Base-by-base conservation (phyloP, 2,797 vertebrate species). In the Botia almorhae region DNA sequence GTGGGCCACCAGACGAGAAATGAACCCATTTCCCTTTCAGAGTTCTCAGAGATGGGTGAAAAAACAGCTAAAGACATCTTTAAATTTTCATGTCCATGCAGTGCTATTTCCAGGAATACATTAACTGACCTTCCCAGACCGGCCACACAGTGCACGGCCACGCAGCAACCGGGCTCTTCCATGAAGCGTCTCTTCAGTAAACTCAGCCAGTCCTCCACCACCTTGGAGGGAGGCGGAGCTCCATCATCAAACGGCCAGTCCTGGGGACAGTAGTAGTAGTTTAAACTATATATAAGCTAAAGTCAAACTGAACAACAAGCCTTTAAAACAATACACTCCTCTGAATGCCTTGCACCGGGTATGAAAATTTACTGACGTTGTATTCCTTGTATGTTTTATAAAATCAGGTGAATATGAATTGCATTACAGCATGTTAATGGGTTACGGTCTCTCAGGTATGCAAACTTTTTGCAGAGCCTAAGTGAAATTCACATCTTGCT, bases 231-330 rank as follows among this genome's bases (percentile, higher is more conserved):
- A 76, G 96, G 95, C 81, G 96, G 96, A 75, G 95, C 96, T 29
- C 96, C 95, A 3, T 96, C 96, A 89, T 96, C 96, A 90, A 96
- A 96, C 77, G 95, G 94, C 96, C 96, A 96, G 82, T 96, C 96
- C 95, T 96, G 82, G 14, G 48, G 48, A 86, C n/a, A 79, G 36
- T 73, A 29, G 17, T 10, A 69, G 33, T 39, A n/a, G 43, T 33
- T 51, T 14, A 6, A 11, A 29, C 39, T 56, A 69, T 0, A 10
- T 58, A 21, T 12, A 58, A 58, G 50, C 50, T 13, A 50, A 14
- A 50, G 48, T 13, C 48, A 50, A 1, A 50, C 36, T 39, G 36
- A 39, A 39, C 6, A 39, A 39, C 36, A 39, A 39, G 36, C 36
- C 36, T 39, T 39, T 39, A 7, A 39, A 39, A 39, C 36, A 39